Conservation (phyloP, 2,797 vertebrate species). For the Spea hammondii region DNA sequence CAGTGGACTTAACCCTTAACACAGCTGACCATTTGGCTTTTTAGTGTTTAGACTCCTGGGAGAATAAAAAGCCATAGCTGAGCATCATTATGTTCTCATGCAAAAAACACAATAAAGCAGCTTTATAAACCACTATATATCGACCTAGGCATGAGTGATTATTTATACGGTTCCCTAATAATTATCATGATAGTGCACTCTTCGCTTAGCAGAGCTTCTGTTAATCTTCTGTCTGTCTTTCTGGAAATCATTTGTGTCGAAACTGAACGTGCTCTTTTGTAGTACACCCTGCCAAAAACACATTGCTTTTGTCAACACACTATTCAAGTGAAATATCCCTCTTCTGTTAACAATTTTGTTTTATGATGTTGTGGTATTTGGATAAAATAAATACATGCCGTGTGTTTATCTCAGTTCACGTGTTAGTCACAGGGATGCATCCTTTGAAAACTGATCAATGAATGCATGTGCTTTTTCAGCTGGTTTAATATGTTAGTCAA, state of each 20-base stretch:
- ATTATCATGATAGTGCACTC: not conserved
- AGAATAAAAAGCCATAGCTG: too few relatives aligned
- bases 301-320: not conserved
- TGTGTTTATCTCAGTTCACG: conserved; percentile 35
- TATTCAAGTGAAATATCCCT: conserved; percentile 3
- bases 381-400: conserved; percentile 32
- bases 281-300: not conserved
- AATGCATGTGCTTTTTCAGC: conserved; percentile 43
- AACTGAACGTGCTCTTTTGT: not conserved
- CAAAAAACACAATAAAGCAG: too few relatives aligned
- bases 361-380: conserved; percentile 23
- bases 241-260: conserved; percentile 10
- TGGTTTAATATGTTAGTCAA: conserved; percentile 44
- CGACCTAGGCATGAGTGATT: too few relatives aligned
- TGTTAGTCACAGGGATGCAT: conserved; percentile 43
- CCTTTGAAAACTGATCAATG: conserved; percentile 41
- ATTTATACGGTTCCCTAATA: too few relatives aligned
- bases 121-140: too few relatives aligned
- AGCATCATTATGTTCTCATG: too few relatives aligned
- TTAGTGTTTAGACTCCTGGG: too few relatives aligned
- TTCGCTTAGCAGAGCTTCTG: conserved; percentile 3
- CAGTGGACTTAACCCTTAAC: too few relatives aligned
- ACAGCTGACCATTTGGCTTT: too few relatives aligned
- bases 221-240: conserved; percentile 1
- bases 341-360: conserved; percentile 39